Conservation (phyloP, 37 sponge, comb jelly and placozoan genomes). For the Ianthella basta region DNA sequence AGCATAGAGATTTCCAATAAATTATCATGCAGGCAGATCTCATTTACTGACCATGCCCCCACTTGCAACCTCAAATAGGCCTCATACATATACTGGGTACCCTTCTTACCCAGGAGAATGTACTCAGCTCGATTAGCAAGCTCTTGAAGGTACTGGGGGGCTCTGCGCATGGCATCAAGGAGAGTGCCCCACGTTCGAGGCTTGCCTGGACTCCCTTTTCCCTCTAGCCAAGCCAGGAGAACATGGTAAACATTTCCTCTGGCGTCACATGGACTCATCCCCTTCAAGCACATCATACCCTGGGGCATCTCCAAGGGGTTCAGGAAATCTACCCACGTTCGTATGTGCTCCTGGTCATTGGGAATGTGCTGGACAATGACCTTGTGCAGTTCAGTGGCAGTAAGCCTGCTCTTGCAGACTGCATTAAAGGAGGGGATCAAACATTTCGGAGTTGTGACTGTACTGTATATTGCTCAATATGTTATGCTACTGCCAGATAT, state of each 20-base stretch:
- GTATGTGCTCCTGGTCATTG: not conserved
- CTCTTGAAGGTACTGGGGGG: not conserved
- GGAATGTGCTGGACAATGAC: not conserved
- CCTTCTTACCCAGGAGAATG: not conserved
- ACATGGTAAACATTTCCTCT: conserved; percentile 1
- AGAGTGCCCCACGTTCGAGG: conserved; percentile 3
- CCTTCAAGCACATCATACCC: not conserved
- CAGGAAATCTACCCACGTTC: not conserved
- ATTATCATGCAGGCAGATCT: too few relatives aligned
- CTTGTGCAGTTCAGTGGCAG: not conserved
- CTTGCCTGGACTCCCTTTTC: not conserved
- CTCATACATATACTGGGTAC: too few relatives aligned
- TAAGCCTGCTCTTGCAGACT: not conserved
- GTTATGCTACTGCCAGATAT: too few relatives aligned
- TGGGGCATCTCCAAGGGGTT: conserved; percentile 4
- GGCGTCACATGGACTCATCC: not conserved
- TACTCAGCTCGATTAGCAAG: not conserved
- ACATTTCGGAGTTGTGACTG: not conserved
- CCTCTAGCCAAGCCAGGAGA: not conserved
- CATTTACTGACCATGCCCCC: too few relatives aligned
- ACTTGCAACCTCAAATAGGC: too few relatives aligned
- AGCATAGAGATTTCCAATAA: too few relatives aligned
- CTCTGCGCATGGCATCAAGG: conserved; percentile 19
- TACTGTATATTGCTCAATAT: not conserved
- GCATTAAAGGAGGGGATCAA: not conserved